A percentile compares a stretch with the other conserved stretches of the same genome.
phyloP scores from a whole-genome alignment of 2,888 invertebrate species.

The Euphydryas editha region DNA sequence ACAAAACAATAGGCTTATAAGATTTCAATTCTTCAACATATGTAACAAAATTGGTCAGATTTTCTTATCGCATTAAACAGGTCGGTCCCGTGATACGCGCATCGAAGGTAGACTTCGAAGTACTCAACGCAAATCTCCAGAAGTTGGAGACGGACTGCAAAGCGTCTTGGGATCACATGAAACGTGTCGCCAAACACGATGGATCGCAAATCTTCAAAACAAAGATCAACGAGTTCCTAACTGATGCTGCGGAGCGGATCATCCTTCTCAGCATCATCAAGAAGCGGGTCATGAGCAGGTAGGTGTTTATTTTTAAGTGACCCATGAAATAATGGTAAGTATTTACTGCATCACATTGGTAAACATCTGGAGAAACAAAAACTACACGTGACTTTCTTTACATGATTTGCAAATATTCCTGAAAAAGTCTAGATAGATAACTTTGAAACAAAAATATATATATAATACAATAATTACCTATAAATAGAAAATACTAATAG shows the following conservation, averaged over 20 bases:
- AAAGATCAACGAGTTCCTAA: constrained; percentile 97
- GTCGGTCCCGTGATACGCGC: constrained; percentile 95
- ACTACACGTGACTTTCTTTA: too few species aligned
- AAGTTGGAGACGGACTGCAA: constrained; percentile 98
- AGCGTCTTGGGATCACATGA: constrained; percentile 97
- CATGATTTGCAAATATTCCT: too few species aligned
- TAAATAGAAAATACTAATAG: too few species aligned
- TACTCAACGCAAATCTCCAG: constrained; percentile 91
- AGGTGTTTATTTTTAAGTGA: constrained; percentile 32
- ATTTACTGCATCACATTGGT: too few species aligned
- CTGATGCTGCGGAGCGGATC: constrained; percentile 98
- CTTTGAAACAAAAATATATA: too few species aligned
- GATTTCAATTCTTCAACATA: neutral
- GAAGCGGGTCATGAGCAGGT: constrained; percentile 95
- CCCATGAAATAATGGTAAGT: neutral
- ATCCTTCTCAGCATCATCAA: constrained; percentile 96
- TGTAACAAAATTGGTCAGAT: too few species aligned
- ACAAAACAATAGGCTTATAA: neutral
- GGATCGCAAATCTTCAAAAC: constrained; percentile 93
- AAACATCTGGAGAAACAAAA: too few species aligned
- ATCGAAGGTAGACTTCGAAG: constrained; percentile 97
- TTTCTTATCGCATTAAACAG: constrained; percentile 65
- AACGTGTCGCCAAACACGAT: constrained; percentile 97
- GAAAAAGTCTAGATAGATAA: too few species aligned
- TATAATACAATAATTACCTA: too few species aligned